phyloP scores from a whole-genome alignment of 2,888 invertebrate species.

The Actias luna region DNA sequence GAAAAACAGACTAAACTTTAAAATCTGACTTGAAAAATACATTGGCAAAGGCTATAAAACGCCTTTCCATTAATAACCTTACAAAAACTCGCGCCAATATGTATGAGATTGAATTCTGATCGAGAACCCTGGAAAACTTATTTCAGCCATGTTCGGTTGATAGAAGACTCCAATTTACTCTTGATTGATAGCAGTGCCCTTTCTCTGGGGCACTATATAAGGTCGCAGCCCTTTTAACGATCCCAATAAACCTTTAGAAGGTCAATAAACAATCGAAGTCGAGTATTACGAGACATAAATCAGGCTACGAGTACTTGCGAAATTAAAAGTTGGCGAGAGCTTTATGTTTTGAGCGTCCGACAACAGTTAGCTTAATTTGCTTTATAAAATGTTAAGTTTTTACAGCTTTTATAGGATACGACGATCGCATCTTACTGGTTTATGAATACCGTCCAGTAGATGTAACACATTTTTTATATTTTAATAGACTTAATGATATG shows the following conservation, averaged over 20 bases:
- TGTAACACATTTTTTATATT: too few relatives aligned
- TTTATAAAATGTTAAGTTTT: neutral
- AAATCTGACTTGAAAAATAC: too few relatives aligned
- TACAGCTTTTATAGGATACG: too few relatives aligned
- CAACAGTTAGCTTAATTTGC: neutral
- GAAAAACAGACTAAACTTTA: too few relatives aligned
- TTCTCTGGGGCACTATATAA: constrained; percentile 17
- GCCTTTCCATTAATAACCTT: too few relatives aligned
- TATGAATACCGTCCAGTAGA: too few relatives aligned
- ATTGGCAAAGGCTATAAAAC: too few relatives aligned
- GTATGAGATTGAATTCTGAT: too few relatives aligned
- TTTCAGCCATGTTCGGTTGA: constrained; percentile 21
- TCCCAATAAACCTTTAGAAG: constrained; percentile 27
- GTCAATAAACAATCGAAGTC: constrained; percentile 32
- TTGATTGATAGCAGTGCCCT: constrained; percentile 30
- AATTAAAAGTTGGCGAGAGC: constrained; percentile 5
- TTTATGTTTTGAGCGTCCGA: neutral
- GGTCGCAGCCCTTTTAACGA: constrained; percentile 25
- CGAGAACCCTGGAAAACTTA: constrained; percentile 21
- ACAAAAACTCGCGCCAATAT: too few relatives aligned
- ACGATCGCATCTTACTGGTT: too few relatives aligned
- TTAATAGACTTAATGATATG: too few relatives aligned
- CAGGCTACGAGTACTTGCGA: constrained; percentile 4
- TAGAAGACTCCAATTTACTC: constrained; percentile 24
- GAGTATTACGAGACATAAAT: constrained; percentile 21